A percentile compares a stretch with the other conserved stretches of the same genome.
Conservation (phyloP, 2,797 vertebrate genomes). For the Acrocephalus scirpaceus region DNA sequence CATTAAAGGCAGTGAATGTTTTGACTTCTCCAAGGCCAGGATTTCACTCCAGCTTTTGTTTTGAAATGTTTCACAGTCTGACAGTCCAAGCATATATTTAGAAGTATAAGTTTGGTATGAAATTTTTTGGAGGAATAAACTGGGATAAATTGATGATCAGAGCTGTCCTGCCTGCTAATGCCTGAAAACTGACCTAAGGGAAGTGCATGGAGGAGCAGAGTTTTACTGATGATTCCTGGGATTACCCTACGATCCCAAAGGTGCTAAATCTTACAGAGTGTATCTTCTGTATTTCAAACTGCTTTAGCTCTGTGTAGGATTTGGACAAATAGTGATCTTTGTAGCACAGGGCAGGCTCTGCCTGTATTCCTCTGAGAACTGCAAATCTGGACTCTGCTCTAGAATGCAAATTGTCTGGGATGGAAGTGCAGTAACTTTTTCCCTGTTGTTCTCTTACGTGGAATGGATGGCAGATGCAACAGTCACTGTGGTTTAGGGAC, state of each 20-base stretch:
- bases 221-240: slow-evolving; percentile 52
- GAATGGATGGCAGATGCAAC: not conserved
- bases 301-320: not conserved
- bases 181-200: slow-evolving; percentile 21
- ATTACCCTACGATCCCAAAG: slow-evolving; percentile 17
- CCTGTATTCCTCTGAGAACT: slow-evolving; percentile 27
- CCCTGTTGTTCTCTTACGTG: not conserved
- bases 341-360: not conserved
- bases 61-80: not conserved
- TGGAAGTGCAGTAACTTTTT: not conserved
- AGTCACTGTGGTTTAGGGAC: not conserved
- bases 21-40: not conserved
- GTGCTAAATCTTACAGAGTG: slow-evolving; percentile 24
- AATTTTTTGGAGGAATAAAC: not conserved
- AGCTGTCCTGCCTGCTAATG: not conserved
- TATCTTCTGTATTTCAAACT: slow-evolving; percentile 34
- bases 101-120: not conserved
- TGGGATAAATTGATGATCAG: not conserved
- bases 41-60: not conserved
- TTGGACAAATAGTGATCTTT: slow-evolving; percentile 44
- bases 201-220: not conserved
- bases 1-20: not conserved
- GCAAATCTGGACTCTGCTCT: slow-evolving; percentile 19
- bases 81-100: not conserved
- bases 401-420: not conserved